Evolutionary conservation across 2,888 invertebrate species (phyloP).

Genomic region (Morpho deidamia): DNA sequence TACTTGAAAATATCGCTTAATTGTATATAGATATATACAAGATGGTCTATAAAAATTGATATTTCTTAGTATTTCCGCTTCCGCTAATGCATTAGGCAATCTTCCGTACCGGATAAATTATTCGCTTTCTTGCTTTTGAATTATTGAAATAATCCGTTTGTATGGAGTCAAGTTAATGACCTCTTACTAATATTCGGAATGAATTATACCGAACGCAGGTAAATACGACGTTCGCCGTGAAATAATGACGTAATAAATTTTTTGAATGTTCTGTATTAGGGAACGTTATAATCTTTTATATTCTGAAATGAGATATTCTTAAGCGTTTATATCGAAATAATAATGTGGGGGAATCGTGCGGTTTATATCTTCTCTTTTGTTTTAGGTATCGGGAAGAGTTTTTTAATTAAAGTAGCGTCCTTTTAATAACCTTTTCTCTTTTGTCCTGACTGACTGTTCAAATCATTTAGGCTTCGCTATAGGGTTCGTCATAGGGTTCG

Average conservation of each 20-base stretch:
- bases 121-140: slow-evolving; percentile 52
- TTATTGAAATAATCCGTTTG: slow-evolving; percentile 63
- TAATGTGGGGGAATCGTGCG: background rate
- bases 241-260: slow-evolving; percentile 21
- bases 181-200: slow-evolving; percentile 37
- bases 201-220: slow-evolving; percentile 27
- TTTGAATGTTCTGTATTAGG: slow-evolving; percentile 9
- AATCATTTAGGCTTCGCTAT: too few species aligned
- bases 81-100: slow-evolving; percentile 4
- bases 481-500: too few species aligned
- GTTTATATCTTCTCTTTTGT: background rate
- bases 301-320: background rate
- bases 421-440: background rate
- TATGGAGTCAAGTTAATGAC: slow-evolving; percentile 50
- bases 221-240: slow-evolving; percentile 11
- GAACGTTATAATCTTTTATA: slow-evolving; percentile 4
- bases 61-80: background rate
- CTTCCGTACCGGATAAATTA: slow-evolving; percentile 42
- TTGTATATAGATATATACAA: too few species aligned
- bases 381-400: background rate
- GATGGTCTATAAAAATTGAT: too few species aligned
- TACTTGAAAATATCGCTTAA: too few species aligned
- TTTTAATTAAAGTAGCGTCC: too few species aligned
- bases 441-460: too few species aligned
- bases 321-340: background rate